Base-by-base conservation (phyloP, 2,888 invertebrate genomes). In the Dendrolimus pini region DNA sequence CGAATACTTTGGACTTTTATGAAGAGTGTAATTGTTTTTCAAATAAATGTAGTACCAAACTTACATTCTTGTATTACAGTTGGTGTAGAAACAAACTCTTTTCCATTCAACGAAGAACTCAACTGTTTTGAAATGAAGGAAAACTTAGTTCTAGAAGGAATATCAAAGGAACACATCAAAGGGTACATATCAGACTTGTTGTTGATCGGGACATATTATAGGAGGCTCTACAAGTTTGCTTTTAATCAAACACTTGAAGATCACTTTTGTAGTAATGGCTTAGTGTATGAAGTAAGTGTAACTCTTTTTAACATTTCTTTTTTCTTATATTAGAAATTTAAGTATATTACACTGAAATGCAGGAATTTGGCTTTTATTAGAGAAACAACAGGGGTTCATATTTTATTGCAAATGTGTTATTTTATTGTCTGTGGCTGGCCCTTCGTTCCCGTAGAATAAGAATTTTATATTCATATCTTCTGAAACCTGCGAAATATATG, bases 81-180 rank as follows among this genome's bases (percentile, higher is more conserved):
- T 80, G 93, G 93, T 7, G 79, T 93, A 61, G 92, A 92, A 73
- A 93, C 93, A 56, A 89, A 75, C 55, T 91, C 92, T 0, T 93
- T 93, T 68, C 76, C 81, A 0, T 88, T 82, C 63, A 83, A 80
- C 56, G 72, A 82, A n/a, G 80, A 84, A 47, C 70, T 79, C 2
- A 74, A 85, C 54, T 73, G 81, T 53, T 92, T 93, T 66, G 71
- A 73, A 53, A 82, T 93, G 79, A 79, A 78, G 59, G 77, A 85
- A 0, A 74, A 85, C 58, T 71, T 92, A 55, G 84, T 91, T 0
- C 65, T 93, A 2, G 83, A 86, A 62, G 89, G 86, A 1, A 76
- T 93, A 60, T 85, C 92, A 1, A 86, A 84, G 12, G 80, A 79
- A 13, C 82, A 83, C 14, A 73, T 93, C 41, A 68, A 65, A 6